Base-by-base conservation (phyloP, 2,888 invertebrate genomes). In the Endotricha flammealis region DNA sequence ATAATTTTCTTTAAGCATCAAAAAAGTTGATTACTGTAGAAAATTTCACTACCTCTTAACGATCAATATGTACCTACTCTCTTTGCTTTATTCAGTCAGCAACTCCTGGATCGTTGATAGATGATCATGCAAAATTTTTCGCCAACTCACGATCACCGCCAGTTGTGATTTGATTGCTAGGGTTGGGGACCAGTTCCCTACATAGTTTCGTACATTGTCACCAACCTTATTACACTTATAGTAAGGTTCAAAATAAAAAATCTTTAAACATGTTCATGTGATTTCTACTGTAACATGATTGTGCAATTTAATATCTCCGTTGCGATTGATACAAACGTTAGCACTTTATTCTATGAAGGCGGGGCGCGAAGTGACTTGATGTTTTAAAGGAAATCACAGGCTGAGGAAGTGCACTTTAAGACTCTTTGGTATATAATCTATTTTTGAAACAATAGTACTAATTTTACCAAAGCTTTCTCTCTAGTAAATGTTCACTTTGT, bases 321-420 rank as follows among this genome's bases (percentile, higher is more conserved):
- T 48, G 48, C 51, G 54, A 61, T 57, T 60, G 56, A 59, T 60
- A 60, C 54, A 48, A 53, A 53, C 50, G 52, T 57, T 60, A 48
- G 56, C 57, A 57, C 57, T 53, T 53, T 54, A 58, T 63, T 57
- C 42, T 34, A 34, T 33, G 46, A 27, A 40, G 64, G 60, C 53
- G 62, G 57, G 57, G 55, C 48, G 43, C 42, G 22, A 48, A 52
- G 51, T 60, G 57, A 60, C 53, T 42, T 34, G 50, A 48, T 53
- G 40, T 38, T 56, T 53, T 53, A 42, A 39, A 48, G 41, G 48
- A 29, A 48, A 52, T 50, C 51, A n/a, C 44, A 9, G 17, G 5
- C 14, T 9, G 6, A 10, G 32, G 24, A 10, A 32, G 24, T 14
- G 9, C 32, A 32, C 32, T 32, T 24, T 7, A 12, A 22, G 20